These are phyloP conservation scores for Schizopygopsis pylzovi DNA, from an alignment of 2,797 vertebrate genomes.

Conservation along the genomic window DNA sequence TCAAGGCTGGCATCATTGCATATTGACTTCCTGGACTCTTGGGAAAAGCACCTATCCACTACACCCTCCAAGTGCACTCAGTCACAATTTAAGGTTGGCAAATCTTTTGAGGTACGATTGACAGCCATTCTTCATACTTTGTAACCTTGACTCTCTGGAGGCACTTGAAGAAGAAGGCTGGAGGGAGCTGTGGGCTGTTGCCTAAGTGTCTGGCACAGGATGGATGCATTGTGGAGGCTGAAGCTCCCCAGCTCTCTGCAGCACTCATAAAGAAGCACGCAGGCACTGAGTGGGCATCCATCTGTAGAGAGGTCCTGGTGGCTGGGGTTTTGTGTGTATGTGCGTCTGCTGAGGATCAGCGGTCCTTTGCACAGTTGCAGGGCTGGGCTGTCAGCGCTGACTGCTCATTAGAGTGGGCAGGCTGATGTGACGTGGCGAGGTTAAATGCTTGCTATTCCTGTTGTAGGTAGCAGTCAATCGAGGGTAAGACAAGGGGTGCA, in stretches of 20 bases:
- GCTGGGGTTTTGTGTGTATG: conserved; percentile 45
- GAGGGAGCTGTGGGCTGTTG: conserved; percentile 66
- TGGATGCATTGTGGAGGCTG: conserved; percentile 66
- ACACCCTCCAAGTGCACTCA: conserved; percentile 38
- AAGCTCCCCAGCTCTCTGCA: conserved; percentile 69
- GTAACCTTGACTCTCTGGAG: conserved; percentile 66
- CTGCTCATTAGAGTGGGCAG: conserved; percentile 45
- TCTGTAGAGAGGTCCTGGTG: conserved; percentile 64
- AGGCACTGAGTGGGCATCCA: conserved; percentile 55
- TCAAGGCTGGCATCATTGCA: conserved; percentile 14
- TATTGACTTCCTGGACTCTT: conserved; percentile 26
- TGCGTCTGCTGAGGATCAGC: conserved; percentile 3
- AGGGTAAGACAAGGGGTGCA: not conserved
- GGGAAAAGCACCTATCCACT: conserved; percentile 11
- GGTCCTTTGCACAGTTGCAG: conserved; percentile 18
- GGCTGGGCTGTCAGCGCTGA: conserved; percentile 17
- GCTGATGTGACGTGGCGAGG: conserved; percentile 32
- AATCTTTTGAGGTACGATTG: conserved; percentile 44
- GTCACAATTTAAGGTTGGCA: conserved; percentile 56
- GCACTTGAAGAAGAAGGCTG: conserved; percentile 74
- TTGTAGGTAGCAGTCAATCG: conserved; percentile 35
- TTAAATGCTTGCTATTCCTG: conserved; percentile 43
- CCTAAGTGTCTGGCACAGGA: conserved; percentile 70
- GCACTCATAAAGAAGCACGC: conserved; percentile 62
- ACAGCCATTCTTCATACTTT: conserved; percentile 59